A percentile compares a stretch with the other conserved stretches of the same genome.
Evolutionary conservation across 2,113 vertebrate genomes (phyloP).

Genomic region (Salvelinus fontinalis): DNA sequence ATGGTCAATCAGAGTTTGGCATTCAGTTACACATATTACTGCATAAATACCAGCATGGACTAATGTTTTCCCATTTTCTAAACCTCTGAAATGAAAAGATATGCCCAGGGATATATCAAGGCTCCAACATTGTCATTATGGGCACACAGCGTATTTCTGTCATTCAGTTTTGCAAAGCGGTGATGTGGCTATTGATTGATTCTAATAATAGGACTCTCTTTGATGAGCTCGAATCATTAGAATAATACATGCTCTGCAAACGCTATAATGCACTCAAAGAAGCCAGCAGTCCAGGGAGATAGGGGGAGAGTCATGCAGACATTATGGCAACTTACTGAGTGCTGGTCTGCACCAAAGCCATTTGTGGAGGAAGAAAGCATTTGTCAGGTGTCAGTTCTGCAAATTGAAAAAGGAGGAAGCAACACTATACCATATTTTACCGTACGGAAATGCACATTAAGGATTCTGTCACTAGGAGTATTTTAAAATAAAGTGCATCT

Average conservation of each 20-base stretch:
- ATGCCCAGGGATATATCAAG: constrained; percentile 1
- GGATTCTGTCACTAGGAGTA: neutral
- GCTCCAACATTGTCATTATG: constrained; percentile 9
- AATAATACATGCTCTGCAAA: constrained; percentile 64
- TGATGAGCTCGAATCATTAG: constrained; percentile 75
- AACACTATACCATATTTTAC: neutral
- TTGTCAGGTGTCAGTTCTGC: neutral
- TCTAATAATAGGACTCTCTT: constrained; percentile 62
- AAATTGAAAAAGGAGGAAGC: neutral
- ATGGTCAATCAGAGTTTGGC: too few species aligned
- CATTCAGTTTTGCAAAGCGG: constrained; percentile 68
- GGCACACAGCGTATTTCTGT: constrained; percentile 24
- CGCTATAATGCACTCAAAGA: constrained; percentile 61
- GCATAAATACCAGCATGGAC: too few species aligned
- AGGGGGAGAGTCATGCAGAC: neutral
- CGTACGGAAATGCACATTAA: neutral
- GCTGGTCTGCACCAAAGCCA: neutral
- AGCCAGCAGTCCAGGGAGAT: constrained; percentile 40
- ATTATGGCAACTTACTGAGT: neutral
- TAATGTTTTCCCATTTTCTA: too few species aligned
- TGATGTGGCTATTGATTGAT: constrained; percentile 70
- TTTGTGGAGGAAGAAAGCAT: neutral
- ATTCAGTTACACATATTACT: too few species aligned
- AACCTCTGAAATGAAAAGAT: too few species aligned
- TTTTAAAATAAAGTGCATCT: neutral